These are phyloP conservation scores for Tachypleus tridentatus DNA, from an alignment of 1,140 invertebrate genomes.

Conservation along the genomic window DNA sequence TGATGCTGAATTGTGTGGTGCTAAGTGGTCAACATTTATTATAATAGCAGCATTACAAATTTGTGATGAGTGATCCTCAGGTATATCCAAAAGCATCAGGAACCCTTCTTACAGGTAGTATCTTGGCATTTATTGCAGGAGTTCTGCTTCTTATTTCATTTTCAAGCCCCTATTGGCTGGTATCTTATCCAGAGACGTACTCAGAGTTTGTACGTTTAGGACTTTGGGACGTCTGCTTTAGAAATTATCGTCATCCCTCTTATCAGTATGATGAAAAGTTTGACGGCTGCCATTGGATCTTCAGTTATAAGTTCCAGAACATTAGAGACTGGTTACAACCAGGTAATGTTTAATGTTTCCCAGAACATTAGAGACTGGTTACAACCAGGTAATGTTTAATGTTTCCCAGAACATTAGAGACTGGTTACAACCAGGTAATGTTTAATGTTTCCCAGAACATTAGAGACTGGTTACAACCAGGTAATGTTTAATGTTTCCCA, in stretches of 20 bases:
- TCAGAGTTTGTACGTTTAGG: constrained; percentile 87
- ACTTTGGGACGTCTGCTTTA: constrained; percentile 94
- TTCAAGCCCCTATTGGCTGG: constrained; percentile 90
- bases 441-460: constrained; percentile 77
- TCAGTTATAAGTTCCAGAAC: constrained; percentile 75
- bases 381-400: constrained; percentile 55
- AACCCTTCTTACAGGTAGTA: constrained; percentile 55
- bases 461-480: constrained; percentile 79
- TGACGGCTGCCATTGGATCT: constrained; percentile 85
- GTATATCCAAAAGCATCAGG: not conserved
- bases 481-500: constrained; percentile 50
- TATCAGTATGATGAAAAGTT: constrained; percentile 86
- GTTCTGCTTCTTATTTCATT: constrained; percentile 69
- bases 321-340: constrained; percentile 88
- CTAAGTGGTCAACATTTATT: no score
- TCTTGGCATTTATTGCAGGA: constrained; percentile 59
- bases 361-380: constrained; percentile 86
- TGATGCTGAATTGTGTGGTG: no score
- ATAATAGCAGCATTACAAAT: no score
- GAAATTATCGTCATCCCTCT: constrained; percentile 76
- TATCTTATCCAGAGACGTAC: constrained; percentile 81
- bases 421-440: constrained; percentile 67
- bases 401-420: constrained; percentile 81
- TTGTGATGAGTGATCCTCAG: not conserved
- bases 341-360: constrained; percentile 40